Conservation (phyloP, 35 echinoderm and acorn worm species). For the Stichopus chloronotus region DNA sequence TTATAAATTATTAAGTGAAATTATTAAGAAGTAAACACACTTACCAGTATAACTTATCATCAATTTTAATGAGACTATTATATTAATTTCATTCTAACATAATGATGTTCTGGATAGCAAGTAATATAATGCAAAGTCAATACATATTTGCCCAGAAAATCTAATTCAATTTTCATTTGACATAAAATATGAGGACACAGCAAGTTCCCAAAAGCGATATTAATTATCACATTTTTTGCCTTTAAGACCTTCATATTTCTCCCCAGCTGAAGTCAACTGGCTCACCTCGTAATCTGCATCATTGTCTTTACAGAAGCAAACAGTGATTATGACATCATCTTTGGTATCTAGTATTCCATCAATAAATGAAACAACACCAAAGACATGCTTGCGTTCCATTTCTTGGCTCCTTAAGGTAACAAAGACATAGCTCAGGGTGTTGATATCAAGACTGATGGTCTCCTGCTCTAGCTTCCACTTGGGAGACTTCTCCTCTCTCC, state of each 20-base stretch:
- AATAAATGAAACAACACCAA: neutral
- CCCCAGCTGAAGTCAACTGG: neutral
- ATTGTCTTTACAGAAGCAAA: slow-evolving; percentile 1
- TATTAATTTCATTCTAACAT: too few relatives aligned
- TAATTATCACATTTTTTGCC: neutral
- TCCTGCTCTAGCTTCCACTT: neutral
- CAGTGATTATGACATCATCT: neutral
- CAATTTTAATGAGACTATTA: too few relatives aligned
- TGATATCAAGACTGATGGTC: neutral
- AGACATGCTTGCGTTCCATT: neutral
- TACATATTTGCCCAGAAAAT: too few relatives aligned
- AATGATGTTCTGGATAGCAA: too few relatives aligned
- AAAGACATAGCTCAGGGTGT: neutral
- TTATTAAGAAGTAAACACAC: neutral
- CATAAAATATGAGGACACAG: neutral
- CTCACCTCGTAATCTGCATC: neutral
- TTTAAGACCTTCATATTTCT: neutral
- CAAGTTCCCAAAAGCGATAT: neutral
- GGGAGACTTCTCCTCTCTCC: neutral
- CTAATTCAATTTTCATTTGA: too few relatives aligned
- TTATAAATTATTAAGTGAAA: too few relatives aligned
- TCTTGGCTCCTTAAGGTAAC: slow-evolving; percentile 1
- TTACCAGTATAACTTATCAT: neutral
- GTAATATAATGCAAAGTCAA: too few relatives aligned
- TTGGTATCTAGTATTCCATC: neutral